These are phyloP conservation scores for Bombus cullumanus DNA, from an alignment of 1,140 invertebrate genomes.

Conservation along the genomic window DNA sequence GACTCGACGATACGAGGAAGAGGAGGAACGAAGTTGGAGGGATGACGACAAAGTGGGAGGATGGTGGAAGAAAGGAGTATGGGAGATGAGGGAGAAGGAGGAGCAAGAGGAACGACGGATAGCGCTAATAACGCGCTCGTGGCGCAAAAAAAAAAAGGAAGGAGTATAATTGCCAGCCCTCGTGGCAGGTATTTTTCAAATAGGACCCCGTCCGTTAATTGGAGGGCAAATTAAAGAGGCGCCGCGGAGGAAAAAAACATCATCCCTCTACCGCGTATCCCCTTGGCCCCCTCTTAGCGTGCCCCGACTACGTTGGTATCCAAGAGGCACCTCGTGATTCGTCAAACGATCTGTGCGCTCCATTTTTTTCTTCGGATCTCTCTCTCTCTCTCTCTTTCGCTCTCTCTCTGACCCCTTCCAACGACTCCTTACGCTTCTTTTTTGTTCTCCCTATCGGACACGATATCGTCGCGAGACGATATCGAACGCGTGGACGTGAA, in stretches of 20 bases:
- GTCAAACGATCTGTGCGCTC: constrained; percentile 66
- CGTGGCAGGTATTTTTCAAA: constrained; percentile 72
- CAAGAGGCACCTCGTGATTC: constrained; percentile 63
- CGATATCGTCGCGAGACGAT: background rate
- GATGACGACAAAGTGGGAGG: background rate
- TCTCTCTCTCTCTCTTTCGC: constrained; percentile 21
- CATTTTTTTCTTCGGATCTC: constrained; percentile 54
- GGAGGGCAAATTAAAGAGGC: constrained; percentile 75
- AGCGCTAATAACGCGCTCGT: constrained; percentile 75
- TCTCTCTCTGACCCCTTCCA: background rate
- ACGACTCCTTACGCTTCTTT: background rate
- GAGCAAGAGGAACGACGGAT: constrained; percentile 65
- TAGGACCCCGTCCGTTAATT: constrained; percentile 74
- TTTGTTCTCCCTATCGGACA: background rate
- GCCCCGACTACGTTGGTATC: constrained; percentile 52
- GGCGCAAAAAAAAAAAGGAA: constrained; percentile 69
- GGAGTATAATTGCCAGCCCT: constrained; percentile 74
- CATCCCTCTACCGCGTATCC: constrained; percentile 45
- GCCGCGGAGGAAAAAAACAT: constrained; percentile 70
- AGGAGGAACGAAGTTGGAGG: background rate
- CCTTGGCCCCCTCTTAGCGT: constrained; percentile 50
- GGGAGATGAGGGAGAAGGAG: constrained; percentile 9
- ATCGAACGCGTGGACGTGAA: background rate
- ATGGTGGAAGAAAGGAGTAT: background rate
- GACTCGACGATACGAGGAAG: background rate